Evolutionary conservation across 53 echinoderm and acorn worm species (phyloP), one percentile per base, ranked within the genome.

Genomic region (Apostichopus leukothele): DNA sequence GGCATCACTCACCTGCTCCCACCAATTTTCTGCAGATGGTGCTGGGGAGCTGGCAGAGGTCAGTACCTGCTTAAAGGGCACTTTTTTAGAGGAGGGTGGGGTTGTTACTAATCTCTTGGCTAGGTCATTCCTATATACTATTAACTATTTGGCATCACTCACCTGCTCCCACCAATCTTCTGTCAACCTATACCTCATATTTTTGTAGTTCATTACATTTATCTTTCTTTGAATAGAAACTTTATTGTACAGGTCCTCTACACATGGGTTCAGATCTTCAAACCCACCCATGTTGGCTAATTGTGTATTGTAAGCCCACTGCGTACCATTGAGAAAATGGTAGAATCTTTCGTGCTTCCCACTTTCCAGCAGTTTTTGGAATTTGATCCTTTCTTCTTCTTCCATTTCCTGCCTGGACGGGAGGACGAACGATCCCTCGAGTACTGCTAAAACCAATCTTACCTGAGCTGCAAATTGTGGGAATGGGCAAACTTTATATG

Each of bases 381-480:
- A 86, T 26, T 83, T 90, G n/a, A 93, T 89, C 9, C 52, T 68
- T 73, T 89, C 91, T 20, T 83, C 91, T 26, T 71, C 60, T 39
- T 93, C 78, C 93, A 96, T 96, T 16, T 96, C 91, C 51, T 54
- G 73, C 26, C 74, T 75, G 14, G 91, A 87, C 39, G 96, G 96
- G 3, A 96, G 90, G 26, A 74, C 79, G 87, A 93, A 88, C 14
- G 92, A 83, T 51, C 97, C 94, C 16, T 93, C 93, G 6, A 97
- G 85, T 1, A 90, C 76, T 1, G 92, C 91, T 52, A 96, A 88
- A 5, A 63, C 89, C 51, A 92, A 91, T 9, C 61, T 67, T 11
- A 91, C 91, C 83, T 96, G 96, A 52, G 89, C 83, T 39, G 71
- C 60, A 76, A 95, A 94, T 68, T 93, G 91, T 11, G 94, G 92